Evolutionary conservation across 2,113 vertebrate genomes (phyloP), one percentile per base, ranked within the genome.

Genomic region (Pavo muticus): DNA sequence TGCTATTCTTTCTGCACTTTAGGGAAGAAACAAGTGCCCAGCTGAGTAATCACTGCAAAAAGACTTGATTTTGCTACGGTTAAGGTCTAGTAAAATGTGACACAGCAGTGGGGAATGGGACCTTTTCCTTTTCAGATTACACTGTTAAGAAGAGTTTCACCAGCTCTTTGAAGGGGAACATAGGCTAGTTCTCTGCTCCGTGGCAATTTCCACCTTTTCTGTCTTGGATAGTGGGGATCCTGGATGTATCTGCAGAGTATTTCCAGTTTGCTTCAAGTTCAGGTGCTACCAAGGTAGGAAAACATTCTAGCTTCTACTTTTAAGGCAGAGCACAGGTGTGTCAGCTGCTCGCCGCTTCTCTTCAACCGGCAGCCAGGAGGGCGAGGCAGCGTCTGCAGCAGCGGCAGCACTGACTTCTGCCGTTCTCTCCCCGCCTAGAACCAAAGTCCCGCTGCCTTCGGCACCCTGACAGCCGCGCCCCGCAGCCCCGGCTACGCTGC

Each of bases 101-200:
- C 21, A 35, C 50, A 67, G 60, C 45, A 24, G 3, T 10, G 16
- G 17, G n/a, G 23, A 37, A 8, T 8, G 39, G 50, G 17, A 56
- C 9, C 14, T 7, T 21, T 11, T 35, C 37, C 10, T 67, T 44
- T 79, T 37, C 81, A 37, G 14, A 69, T 69, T 17, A 47, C 87
- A 27, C 63, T 91, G 17, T 54, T 48, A 29, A 6, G 27, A 21
- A 52, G 37, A 59, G 47, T 71, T 84, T 74, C 3, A 29, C 14
- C 12, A 5, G 0, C 10, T 10, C 48, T 77, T 64, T 1, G 60
- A 27, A 5, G 60, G 27, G 17, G 42, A 30, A 25, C 0, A 0
- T 1, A 30, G 5, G 21, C 39, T 35, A 32, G 14, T 6, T 81
- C 32, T 47, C 44, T 25, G 24, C 44, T 70, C 21, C 5, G 1